phyloP scores from a whole-genome alignment of 2,797 vertebrate genomes.

The Ataeniobius toweri region DNA sequence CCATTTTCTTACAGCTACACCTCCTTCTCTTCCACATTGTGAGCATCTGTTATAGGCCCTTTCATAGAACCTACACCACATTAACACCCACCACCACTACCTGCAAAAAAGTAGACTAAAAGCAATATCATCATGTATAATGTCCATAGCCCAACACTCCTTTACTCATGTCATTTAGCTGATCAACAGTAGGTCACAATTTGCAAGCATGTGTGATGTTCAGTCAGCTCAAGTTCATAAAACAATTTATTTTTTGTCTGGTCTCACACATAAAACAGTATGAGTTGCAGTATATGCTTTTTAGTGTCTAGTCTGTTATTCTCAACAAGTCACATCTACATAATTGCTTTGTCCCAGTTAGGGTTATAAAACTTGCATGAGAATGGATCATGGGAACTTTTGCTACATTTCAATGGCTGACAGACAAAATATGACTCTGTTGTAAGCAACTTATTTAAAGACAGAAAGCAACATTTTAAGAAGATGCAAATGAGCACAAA shows the following conservation, averaged over 20 bases:
- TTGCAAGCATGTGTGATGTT: constrained; percentile 6
- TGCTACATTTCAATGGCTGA: neutral
- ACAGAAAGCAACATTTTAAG: too few relatives aligned
- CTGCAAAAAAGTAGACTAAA: constrained; percentile 26
- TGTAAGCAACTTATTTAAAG: too few relatives aligned
- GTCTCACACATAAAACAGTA: constrained; percentile 5
- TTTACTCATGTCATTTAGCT: constrained; percentile 31
- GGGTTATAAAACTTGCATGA: neutral
- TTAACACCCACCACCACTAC: neutral
- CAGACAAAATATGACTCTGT: neutral
- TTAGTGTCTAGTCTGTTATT: neutral
- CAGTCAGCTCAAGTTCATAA: neutral
- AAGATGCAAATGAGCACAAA: too few relatives aligned
- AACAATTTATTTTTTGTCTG: constrained; percentile 3
- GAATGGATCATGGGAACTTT: neutral
- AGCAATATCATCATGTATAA: constrained; percentile 61
- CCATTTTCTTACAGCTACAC: neutral
- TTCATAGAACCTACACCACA: constrained; percentile 3
- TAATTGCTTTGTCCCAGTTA: constrained; percentile 6
- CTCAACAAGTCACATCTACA: neutral
- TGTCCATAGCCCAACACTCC: constrained; percentile 52
- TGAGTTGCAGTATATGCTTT: constrained; percentile 9
- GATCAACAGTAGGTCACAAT: neutral
- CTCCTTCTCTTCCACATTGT: neutral
- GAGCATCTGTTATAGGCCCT: constrained; percentile 22